phyloP scores from a whole-genome alignment of 2,888 invertebrate species.

The Dicycla oo region DNA sequence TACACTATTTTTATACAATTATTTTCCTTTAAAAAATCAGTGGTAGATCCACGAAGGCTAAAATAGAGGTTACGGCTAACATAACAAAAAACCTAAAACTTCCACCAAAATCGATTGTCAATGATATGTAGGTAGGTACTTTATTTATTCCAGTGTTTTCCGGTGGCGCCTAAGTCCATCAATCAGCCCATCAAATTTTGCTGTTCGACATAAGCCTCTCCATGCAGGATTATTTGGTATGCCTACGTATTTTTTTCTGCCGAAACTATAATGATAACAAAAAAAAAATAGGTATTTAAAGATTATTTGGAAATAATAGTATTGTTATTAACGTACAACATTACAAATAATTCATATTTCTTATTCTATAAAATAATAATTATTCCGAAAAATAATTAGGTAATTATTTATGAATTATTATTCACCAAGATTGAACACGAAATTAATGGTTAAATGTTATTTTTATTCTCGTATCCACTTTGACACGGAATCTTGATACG shows the following conservation, averaged over 20 bases:
- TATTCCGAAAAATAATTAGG: neutral
- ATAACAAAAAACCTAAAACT: neutral
- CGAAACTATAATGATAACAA: neutral
- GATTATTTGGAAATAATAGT: neutral
- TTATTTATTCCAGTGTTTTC: constrained; percentile 26
- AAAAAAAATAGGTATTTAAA: neutral
- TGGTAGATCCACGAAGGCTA: neutral
- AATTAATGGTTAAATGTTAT: constrained; percentile 2
- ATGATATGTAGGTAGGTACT: constrained; percentile 10
- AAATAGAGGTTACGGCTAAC: neutral
- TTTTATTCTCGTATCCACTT: constrained; percentile 14
- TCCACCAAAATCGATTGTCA: constrained; percentile 10
- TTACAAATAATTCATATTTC: neutral
- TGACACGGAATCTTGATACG: constrained; percentile 35
- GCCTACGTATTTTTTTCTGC: neutral
- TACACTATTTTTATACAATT: neutral
- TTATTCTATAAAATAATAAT: neutral
- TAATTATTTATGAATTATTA: constrained; percentile 32
- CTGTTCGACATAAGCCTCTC: neutral
- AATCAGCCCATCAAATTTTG: constrained; percentile 36
- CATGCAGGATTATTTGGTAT: neutral
- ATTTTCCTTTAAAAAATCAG: neutral
- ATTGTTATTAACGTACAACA: neutral
- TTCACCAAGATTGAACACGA: constrained; percentile 6
- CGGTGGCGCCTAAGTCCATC: constrained; percentile 46